phyloP scores from a whole-genome alignment of 1,140 invertebrate genomes.

The Drosophila triauraria region DNA sequence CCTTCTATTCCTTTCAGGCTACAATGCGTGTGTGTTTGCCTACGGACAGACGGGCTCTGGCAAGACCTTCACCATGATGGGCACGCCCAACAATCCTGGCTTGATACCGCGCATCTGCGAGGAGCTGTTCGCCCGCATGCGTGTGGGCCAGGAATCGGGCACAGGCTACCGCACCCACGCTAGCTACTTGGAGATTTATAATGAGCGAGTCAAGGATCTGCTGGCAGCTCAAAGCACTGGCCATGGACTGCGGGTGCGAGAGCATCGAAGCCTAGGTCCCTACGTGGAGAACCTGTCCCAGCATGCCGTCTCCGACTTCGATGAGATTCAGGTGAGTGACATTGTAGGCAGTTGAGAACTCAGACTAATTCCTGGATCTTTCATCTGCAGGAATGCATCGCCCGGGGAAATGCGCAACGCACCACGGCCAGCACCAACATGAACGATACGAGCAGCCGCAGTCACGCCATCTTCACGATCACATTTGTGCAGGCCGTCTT shows the following conservation, averaged over 20 bases:
- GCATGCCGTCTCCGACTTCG: slow-evolving; percentile 94
- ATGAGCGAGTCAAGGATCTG: slow-evolving; percentile 95
- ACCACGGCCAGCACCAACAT: slow-evolving; percentile 94
- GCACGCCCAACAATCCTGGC: slow-evolving; percentile 92
- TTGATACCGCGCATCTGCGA: slow-evolving; percentile 95
- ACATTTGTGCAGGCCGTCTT: slow-evolving; percentile 94
- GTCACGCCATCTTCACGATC: slow-evolving; percentile 98
- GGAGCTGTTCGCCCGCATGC: slow-evolving; percentile 90
- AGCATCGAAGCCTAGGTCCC: slow-evolving; percentile 96
- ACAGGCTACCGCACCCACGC: slow-evolving; percentile 94
- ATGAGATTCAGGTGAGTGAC: slow-evolving; percentile 90
- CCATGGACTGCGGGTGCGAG: slow-evolving; percentile 93
- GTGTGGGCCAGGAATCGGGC: slow-evolving; percentile 91
- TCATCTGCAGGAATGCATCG: slow-evolving; percentile 89
- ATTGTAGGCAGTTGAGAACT: neutral
- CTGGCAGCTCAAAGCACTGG: slow-evolving; percentile 89
- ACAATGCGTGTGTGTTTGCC: slow-evolving; percentile 99
- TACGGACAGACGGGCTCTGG: slow-evolving; percentile 93
- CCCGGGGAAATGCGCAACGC: slow-evolving; percentile 91
- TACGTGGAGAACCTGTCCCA: slow-evolving; percentile 96
- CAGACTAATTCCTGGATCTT: neutral
- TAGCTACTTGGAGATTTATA: slow-evolving; percentile 96
- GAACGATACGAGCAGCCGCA: slow-evolving; percentile 95
- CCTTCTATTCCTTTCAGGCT: slow-evolving; percentile 87
- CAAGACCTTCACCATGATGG: slow-evolving; percentile 99